These are phyloP conservation scores for Drosophila elegans DNA, from an alignment of 1,140 invertebrate genomes.

Conservation along the genomic window DNA sequence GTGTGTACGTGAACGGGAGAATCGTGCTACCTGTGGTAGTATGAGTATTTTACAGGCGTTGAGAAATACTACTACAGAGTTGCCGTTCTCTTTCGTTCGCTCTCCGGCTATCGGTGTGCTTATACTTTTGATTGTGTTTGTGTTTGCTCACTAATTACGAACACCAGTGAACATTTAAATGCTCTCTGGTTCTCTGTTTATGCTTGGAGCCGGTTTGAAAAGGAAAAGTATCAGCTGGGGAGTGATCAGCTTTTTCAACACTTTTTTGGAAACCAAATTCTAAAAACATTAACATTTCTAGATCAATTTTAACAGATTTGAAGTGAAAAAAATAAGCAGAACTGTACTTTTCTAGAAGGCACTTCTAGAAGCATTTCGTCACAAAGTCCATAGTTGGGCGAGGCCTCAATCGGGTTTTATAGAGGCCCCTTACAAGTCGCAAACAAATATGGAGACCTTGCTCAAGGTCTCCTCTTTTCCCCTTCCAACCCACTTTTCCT, in stretches of 20 bases:
- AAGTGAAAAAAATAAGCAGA: neutral
- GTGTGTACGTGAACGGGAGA: slow-evolving; percentile 6
- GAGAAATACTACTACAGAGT: slow-evolving; percentile 36
- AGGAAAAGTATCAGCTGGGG: slow-evolving; percentile 23
- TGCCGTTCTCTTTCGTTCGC: slow-evolving; percentile 38
- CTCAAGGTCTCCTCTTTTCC: neutral
- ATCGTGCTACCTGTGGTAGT: slow-evolving; percentile 12
- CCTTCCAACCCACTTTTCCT: neutral
- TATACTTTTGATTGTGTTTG: neutral
- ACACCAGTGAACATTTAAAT: slow-evolving; percentile 19
- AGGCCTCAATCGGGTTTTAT: slow-evolving; percentile 15
- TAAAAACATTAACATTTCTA: neutral
- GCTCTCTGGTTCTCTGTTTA: slow-evolving; percentile 69
- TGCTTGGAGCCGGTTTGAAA: neutral
- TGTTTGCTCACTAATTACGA: slow-evolving; percentile 22
- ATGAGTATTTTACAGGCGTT: slow-evolving; percentile 10
- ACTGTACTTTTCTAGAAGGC: slow-evolving; percentile 13
- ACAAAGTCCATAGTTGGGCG: slow-evolving; percentile 20
- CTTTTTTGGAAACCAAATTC: neutral
- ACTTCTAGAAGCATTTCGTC: slow-evolving; percentile 34
- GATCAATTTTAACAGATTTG: neutral
- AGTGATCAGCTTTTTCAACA: neutral
- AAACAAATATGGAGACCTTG: slow-evolving; percentile 14
- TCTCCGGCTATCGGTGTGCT: neutral
- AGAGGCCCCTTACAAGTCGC: neutral